Evolutionary conservation across 2,113 vertebrate genomes (phyloP).

Genomic region (Microcebus murinus): DNA sequence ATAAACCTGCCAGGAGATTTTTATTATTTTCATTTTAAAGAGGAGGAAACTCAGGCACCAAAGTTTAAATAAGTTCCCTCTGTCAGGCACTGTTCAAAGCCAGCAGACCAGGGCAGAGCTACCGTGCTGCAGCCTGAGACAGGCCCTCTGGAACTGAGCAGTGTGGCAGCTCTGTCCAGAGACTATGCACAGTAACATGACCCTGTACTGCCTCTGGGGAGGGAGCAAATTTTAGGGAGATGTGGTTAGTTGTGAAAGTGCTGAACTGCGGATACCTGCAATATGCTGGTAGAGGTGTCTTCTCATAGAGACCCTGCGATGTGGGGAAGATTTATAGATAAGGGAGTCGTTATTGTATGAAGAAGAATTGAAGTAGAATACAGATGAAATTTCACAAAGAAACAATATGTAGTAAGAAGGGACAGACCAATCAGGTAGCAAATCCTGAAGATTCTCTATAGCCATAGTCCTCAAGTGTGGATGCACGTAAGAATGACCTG

Average conservation of each 20-base stretch:
- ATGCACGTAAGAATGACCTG: background rate
- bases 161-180: no score
- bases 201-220: background rate
- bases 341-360: no score
- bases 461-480: background rate
- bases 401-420: background rate
- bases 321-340: background rate
- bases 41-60: background rate
- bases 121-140: rapidly evolving
- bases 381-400: background rate
- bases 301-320: no score
- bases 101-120: background rate
- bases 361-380: background rate
- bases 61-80: no score
- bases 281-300: background rate
- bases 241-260: background rate
- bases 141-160: background rate
- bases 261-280: background rate
- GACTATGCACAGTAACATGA: rapidly evolving
- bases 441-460: background rate
- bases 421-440: background rate
- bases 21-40: background rate
- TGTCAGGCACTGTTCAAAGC: background rate
- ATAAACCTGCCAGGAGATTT: background rate
- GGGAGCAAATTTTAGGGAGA: background rate